Evolutionary conservation across 2,888 invertebrate genomes (phyloP), one percentile per base, ranked within the genome.

Genomic region (Electrophaes corylata): DNA sequence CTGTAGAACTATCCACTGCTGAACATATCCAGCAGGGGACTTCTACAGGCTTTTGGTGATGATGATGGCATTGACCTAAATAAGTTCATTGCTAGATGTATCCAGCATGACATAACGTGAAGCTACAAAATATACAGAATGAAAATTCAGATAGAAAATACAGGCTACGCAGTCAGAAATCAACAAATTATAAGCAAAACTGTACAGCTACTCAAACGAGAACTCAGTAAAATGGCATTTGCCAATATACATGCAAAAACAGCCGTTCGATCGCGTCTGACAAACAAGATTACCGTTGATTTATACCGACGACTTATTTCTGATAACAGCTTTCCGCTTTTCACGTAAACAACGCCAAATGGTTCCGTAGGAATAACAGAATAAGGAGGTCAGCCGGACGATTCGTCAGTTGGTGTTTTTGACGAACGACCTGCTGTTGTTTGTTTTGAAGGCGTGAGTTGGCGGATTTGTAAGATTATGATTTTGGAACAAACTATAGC

Each of bases 261-360:
- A 77, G 71, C 72, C 76, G 75, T 76, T 79, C 73, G 74, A 75
- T 75, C 75, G 73, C 71, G 73, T 67, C 76, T 73, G 74, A 79
- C 80, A 83, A 82, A 83, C 81, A 83, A 82, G 81, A 82, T 83
- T 83, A 81, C 70, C 66, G 70, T 72, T 81, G 82, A 83, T 84
- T 83, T 84, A 83, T 84, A 78, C 76, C 76, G 69, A 71, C 70
- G 77, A 80, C 80, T 79, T 79, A 78, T 81, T 77, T 74, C 79
- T 78, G 83, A 83, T 84, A 84, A 78, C 83, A 81, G 79, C 78
- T 76, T 83, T 79, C 71, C 78, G 75, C 74, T 78, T 79, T 78
- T 77, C 73, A 79, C 72, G 84, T 83, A 86, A 86, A 86, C 86
- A 85, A 81, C 78, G 70, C 62, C 66, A 69, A 78, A 81, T 75